These are phyloP conservation scores for Uria lomvia DNA, from an alignment of 2,113 vertebrate species.

Conservation along the genomic window DNA sequence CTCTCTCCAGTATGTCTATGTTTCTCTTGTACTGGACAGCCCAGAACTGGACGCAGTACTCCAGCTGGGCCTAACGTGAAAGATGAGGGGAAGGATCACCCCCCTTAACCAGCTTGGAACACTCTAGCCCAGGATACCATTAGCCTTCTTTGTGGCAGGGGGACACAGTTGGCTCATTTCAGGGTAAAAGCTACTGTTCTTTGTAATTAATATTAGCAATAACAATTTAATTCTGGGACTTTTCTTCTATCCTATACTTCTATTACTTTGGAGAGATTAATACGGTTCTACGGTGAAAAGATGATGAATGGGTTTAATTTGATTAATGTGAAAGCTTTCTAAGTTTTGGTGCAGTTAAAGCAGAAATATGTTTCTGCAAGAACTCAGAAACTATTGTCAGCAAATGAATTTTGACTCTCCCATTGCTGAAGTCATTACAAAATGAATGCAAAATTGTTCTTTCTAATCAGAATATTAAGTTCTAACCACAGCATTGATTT, in stretches of 20 bases:
- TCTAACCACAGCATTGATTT: not conserved
- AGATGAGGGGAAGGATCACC: not conserved
- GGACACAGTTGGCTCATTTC: not conserved
- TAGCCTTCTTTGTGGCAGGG: not conserved
- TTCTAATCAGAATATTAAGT: not conserved
- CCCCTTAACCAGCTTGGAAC: not conserved
- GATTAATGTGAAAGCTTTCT: not conserved
- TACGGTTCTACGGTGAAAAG: not conserved
- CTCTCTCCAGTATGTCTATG: not conserved
- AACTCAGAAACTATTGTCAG: not conserved
- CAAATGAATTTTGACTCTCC: not conserved
- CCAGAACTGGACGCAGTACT: not conserved
- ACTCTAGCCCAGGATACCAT: not conserved
- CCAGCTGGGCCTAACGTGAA: not conserved
- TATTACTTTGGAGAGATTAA: not conserved
- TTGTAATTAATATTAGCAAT: not conserved
- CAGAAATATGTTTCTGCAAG: not conserved
- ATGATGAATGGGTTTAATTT: not conserved
- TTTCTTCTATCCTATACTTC: not conserved
- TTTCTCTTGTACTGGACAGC: not conserved
- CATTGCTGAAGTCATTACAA: not conserved
- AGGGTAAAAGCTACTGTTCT: not conserved
- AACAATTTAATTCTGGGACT: not conserved
- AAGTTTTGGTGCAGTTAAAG: not conserved
- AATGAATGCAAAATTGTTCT: not conserved